Evolutionary conservation across 2,113 vertebrate species (phyloP).

Genomic region (Nannospalax galili): DNA sequence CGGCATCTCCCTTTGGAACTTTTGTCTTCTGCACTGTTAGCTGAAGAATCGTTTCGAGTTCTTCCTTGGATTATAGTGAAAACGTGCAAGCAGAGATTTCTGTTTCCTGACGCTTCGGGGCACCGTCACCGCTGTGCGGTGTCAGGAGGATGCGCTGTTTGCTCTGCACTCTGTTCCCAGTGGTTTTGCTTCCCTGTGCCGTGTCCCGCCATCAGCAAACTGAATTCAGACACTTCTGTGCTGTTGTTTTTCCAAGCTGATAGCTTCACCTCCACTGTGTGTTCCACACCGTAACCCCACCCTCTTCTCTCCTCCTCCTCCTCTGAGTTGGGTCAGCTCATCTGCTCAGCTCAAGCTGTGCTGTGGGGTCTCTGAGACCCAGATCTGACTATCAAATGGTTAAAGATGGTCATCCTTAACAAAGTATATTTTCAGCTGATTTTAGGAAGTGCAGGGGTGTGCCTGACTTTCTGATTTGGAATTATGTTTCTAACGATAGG

Average conservation of each 20-base stretch:
- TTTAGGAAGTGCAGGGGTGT: slow-evolving; percentile 49
- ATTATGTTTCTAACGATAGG: not conserved
- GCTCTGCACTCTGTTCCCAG: not conserved
- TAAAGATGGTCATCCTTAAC: slow-evolving; percentile 36
- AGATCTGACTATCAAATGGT: slow-evolving; percentile 31
- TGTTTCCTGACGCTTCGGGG: slow-evolving; percentile 17
- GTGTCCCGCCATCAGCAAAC: not conserved
- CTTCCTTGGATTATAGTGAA: slow-evolving; percentile 26
- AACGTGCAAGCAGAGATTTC: slow-evolving; percentile 51
- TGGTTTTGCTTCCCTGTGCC: not conserved
- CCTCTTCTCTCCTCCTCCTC: not conserved
- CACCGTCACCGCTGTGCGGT: not conserved
- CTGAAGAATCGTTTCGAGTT: slow-evolving; percentile 25
- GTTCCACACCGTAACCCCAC: too few relatives aligned
- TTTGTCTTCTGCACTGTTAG: slow-evolving; percentile 54
- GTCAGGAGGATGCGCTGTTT: not conserved
- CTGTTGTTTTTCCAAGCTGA: not conserved
- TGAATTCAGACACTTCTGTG: not conserved
- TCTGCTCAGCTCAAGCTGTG: not conserved
- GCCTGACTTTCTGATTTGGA: slow-evolving; percentile 50
- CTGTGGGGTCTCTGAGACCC: slow-evolving; percentile 21
- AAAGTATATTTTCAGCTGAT: slow-evolving; percentile 31
- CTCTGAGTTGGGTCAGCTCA: not conserved
- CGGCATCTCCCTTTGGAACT: slow-evolving; percentile 41
- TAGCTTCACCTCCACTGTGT: slow-evolving; percentile 35